A percentile compares a stretch with the other conserved stretches of the same genome.
Conservation (phyloP, 2,797 vertebrate species). For the Epinephelus awoara region DNA sequence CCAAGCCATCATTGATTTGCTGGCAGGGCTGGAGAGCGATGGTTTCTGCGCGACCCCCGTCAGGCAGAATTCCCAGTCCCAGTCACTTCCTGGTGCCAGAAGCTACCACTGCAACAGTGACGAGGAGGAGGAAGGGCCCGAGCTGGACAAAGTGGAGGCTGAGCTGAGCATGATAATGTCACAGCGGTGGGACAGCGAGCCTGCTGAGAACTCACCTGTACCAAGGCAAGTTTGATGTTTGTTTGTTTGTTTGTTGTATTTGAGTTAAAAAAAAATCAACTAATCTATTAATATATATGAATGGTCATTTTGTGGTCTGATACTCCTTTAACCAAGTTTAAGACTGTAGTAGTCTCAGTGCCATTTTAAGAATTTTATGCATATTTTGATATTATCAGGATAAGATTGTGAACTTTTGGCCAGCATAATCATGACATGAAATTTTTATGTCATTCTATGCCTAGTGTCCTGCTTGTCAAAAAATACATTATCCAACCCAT, state of each 20-base stretch:
- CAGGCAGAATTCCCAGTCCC: constrained; percentile 81
- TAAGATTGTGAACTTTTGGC: too few relatives aligned
- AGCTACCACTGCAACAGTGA: constrained; percentile 94
- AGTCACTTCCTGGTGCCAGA: constrained; percentile 82
- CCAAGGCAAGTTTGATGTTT: constrained; percentile 83
- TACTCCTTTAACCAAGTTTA: too few relatives aligned
- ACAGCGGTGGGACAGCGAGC: constrained; percentile 93
- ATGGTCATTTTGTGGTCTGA: too few relatives aligned
- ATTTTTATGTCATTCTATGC: too few relatives aligned
- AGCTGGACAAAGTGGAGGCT: constrained; percentile 92
- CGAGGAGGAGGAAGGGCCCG: constrained; percentile 95
- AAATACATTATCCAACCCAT: too few relatives aligned
- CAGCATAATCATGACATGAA: too few relatives aligned
- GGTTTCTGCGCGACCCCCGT: constrained; percentile 86
- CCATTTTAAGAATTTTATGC: too few relatives aligned
- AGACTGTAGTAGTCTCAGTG: too few relatives aligned
- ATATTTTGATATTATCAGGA: too few relatives aligned
- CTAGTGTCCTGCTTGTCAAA: too few relatives aligned
- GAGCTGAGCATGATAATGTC: constrained; percentile 97
- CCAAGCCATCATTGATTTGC: constrained; percentile 90
- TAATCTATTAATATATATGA: not conserved
- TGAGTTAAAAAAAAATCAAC: not conserved
- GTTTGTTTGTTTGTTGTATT: not conserved
- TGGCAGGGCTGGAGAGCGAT: constrained; percentile 93
- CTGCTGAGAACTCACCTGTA: constrained; percentile 80